Conservation (phyloP, 2,113 vertebrate species). For the Murina feae region DNA sequence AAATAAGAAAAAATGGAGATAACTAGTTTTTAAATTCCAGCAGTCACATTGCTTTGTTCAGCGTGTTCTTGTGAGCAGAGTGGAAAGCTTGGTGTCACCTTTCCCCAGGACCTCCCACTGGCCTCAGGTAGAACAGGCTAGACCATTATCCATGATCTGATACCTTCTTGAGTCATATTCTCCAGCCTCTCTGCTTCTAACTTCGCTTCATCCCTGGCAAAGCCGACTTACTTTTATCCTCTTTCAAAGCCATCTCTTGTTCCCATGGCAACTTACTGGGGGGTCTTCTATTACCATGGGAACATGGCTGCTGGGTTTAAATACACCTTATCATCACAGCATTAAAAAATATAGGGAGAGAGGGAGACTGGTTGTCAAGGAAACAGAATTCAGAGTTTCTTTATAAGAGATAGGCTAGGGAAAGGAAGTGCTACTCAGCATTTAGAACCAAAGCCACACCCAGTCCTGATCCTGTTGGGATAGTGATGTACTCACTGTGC, state of each 20-base stretch:
- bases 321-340: slow-evolving; percentile 66
- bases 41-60: background rate
- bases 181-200: slow-evolving; percentile 52
- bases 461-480: background rate
- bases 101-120: background rate
- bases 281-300: slow-evolving; percentile 56
- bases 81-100: background rate
- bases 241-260: slow-evolving; percentile 65
- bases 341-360: slow-evolving; percentile 66
- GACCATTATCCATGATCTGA: slow-evolving; percentile 26
- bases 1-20: slow-evolving; percentile 13
- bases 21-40: background rate
- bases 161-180: slow-evolving; percentile 13
- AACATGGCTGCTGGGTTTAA: slow-evolving; percentile 67
- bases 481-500: background rate
- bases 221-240: slow-evolving; percentile 55
- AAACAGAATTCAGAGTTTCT: slow-evolving; percentile 67
- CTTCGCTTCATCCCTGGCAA: slow-evolving; percentile 63
- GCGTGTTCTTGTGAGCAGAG: background rate
- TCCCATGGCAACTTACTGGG: slow-evolving; percentile 77
- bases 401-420: slow-evolving; percentile 18
- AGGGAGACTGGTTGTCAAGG: slow-evolving; percentile 43
- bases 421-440: slow-evolving; percentile 16
- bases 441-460: slow-evolving; percentile 39
- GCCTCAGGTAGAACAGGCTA: background rate